Percentiles rank a stretch among this genome's conserved stretches.
Evolutionary conservation across 2,888 invertebrate genomes (phyloP).

Genomic region (Elmis aenea): DNA sequence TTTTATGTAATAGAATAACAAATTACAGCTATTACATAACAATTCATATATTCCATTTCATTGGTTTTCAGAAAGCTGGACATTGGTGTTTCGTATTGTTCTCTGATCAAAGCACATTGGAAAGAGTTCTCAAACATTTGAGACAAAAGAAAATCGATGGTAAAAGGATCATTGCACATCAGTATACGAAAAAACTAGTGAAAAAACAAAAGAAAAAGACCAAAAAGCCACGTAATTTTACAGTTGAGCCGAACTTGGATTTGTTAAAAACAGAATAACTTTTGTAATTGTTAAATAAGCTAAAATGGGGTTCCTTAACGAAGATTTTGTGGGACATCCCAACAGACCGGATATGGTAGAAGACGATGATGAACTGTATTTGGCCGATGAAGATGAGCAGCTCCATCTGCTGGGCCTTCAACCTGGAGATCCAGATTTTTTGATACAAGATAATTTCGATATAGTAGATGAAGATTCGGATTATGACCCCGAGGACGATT

Average conservation of each 20-base stretch:
- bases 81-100: conserved; percentile 35
- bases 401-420: conserved; percentile 7
- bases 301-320: conserved; percentile 11
- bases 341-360: conserved; percentile 15
- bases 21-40: too few species aligned
- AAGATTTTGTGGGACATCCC: conserved; percentile 16
- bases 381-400: conserved; percentile 11
- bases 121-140: conserved; percentile 24
- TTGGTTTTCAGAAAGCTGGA: conserved; percentile 33
- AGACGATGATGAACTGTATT: conserved; percentile 15
- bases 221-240: too few species aligned
- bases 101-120: conserved; percentile 21
- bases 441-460: conserved; percentile 10
- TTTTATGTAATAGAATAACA: too few species aligned
- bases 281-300: conserved; percentile 1
- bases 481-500: conserved; percentile 11
- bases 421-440: conserved; percentile 7
- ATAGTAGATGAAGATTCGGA: conserved; percentile 12
- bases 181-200: conserved; percentile 13
- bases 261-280: conserved; percentile 3
- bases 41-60: too few species aligned
- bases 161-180: conserved; percentile 25
- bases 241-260: background rate
- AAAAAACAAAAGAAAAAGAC: too few species aligned
- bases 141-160: conserved; percentile 29